phyloP scores from a whole-genome alignment of 2,888 invertebrate genomes.

The Lasioglossum leucozonium region DNA sequence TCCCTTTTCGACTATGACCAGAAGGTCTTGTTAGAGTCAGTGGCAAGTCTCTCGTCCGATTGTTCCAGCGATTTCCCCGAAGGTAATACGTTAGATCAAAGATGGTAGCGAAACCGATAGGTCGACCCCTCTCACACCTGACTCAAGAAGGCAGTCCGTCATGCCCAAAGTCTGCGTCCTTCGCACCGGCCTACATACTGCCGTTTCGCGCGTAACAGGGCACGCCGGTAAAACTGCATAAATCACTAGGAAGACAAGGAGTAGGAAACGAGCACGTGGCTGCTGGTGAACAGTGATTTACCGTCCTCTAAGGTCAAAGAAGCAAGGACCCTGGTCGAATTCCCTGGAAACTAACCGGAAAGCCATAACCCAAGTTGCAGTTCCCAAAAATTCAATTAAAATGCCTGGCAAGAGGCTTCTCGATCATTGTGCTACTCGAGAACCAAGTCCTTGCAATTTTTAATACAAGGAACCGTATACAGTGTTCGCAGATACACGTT shows the following conservation, averaged over 20 bases:
- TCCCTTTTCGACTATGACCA: background rate
- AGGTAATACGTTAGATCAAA: background rate
- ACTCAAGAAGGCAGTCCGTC: slow-evolving; percentile 9
- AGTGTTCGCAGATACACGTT: background rate
- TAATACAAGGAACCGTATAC: background rate
- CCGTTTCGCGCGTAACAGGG: slow-evolving; percentile 18
- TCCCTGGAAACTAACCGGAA: slow-evolving; percentile 16
- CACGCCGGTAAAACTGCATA: slow-evolving; percentile 16
- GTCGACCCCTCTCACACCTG: slow-evolving; percentile 5
- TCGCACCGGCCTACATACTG: slow-evolving; percentile 43
- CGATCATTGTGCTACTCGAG: background rate
- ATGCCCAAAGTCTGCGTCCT: slow-evolving; percentile 17
- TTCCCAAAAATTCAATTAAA: background rate
- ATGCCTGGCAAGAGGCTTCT: background rate
- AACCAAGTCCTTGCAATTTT: background rate
- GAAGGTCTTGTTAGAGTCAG: background rate
- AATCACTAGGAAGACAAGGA: slow-evolving; percentile 40
- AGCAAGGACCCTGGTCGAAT: slow-evolving; percentile 7
- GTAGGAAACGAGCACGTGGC: slow-evolving; percentile 38
- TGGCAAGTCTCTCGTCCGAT: background rate
- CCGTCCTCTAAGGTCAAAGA: slow-evolving; percentile 22
- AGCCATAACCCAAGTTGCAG: background rate
- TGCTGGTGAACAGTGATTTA: slow-evolving; percentile 35
- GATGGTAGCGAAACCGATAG: background rate
- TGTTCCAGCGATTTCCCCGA: background rate